Base-by-base conservation (phyloP, 2,888 invertebrate genomes). In the Tricholauxania praeusta region DNA sequence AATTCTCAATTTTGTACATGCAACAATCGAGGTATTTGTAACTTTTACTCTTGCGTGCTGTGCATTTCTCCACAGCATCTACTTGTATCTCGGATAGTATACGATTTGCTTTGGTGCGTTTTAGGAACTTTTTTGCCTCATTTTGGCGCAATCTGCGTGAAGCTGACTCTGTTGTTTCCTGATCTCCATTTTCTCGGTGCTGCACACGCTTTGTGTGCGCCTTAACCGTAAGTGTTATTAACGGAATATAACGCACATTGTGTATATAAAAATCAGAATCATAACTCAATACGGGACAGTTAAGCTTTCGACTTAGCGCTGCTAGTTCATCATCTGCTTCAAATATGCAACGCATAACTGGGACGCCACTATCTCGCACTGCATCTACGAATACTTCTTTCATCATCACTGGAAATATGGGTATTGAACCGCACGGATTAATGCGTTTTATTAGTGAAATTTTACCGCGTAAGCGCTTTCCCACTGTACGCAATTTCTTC, bases 211-310 rank as follows among this genome's bases (percentile, higher is more conserved):
- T 87, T 15, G 81, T 83, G 17, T 85, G 82, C 14, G 85, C 84
- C 82, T 89, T 89, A 8, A 89, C 85, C 6, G 92, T 90, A 14
- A 95, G 82, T 32, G 92, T 92, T 48, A 91, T 89, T 77, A 95
- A 91, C 0, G 96, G 95, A 77, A 98, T 93, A 79, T 96, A 96
- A 2, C 90, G 87, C 0, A 95, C 92, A 87, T 95, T 93, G 86
- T 93, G 96, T 77, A 98, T 93, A 82, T 93, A 97, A 87, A 97
- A 98, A 88, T 98, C 98, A 0, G 97, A 97, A 87, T 98, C 98
- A 79, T 93, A 94, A 82, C 96, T 97, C 5, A 98, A 85, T 3
- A 98, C 93, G 0, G 97, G 97, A 80, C 96, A 97, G 53, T 92
- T 89, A 3, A 96, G 88, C 72, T 91, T 89, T 77, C 92, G 91